Evolutionary conservation across 2,888 invertebrate genomes (phyloP).

Genomic region (Galerucella pusilla): DNA sequence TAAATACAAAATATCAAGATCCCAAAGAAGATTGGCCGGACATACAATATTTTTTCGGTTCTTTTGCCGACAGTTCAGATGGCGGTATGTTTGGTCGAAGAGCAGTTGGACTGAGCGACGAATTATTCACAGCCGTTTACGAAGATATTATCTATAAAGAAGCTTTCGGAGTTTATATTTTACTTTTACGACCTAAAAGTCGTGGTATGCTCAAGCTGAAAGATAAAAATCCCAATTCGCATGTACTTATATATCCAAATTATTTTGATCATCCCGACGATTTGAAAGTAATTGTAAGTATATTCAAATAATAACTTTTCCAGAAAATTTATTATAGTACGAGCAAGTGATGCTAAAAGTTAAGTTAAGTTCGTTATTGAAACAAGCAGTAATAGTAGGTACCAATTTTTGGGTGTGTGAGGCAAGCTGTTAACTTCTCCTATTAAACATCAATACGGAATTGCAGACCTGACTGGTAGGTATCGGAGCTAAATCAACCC

Average conservation of each 20-base stretch:
- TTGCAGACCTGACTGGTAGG: too few relatives aligned
- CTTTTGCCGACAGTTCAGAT: constrained; percentile 81
- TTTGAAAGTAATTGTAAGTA: constrained; percentile 75
- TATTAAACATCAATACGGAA: too few relatives aligned
- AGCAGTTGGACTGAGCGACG: constrained; percentile 74
- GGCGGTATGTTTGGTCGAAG: constrained; percentile 80
- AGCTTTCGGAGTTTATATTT: constrained; percentile 48
- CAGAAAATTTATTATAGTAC: not conserved
- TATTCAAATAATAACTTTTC: not conserved
- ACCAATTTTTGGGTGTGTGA: too few relatives aligned
- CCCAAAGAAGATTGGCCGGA: constrained; percentile 79
- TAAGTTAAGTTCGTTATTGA: too few relatives aligned
- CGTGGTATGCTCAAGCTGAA: constrained; percentile 75
- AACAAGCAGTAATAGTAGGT: too few relatives aligned
- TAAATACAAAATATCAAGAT: constrained; percentile 77
- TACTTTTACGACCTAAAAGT: constrained; percentile 79
- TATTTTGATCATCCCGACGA: constrained; percentile 82
- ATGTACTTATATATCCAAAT: constrained; percentile 89
- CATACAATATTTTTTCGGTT: constrained; percentile 77
- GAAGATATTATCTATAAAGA: constrained; percentile 74
- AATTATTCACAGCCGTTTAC: constrained; percentile 75
- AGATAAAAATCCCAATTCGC: constrained; percentile 75
- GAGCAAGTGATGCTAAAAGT: not conserved
- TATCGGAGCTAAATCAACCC: too few relatives aligned
- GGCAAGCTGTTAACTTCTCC: too few relatives aligned